Evolutionary conservation across 2,113 vertebrate genomes (phyloP).

Genomic region (Macheiramphus alcinus): DNA sequence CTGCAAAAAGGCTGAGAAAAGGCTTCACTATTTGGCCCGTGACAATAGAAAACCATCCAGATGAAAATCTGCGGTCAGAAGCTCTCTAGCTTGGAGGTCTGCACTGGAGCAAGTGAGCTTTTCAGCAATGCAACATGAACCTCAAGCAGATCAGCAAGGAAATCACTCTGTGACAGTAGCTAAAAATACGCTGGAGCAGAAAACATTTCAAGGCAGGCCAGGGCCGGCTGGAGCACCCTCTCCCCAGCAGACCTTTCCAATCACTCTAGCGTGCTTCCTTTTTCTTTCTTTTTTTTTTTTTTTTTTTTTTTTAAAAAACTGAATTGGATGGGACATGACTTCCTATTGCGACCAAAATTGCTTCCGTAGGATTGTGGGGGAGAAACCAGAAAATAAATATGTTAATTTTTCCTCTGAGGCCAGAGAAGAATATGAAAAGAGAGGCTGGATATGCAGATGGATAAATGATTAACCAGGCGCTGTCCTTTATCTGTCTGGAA

Average conservation of each 20-base stretch:
- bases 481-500: conserved; percentile 56
- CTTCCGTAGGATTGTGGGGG: conserved; percentile 3
- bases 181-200: neutral
- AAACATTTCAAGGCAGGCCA: neutral
- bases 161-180: neutral
- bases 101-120: neutral
- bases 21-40: neutral
- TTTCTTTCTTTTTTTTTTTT: neutral
- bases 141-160: neutral
- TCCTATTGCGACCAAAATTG: conserved; percentile 12
- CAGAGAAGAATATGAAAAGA: neutral
- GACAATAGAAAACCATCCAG: neutral
- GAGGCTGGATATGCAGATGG: conserved; percentile 32
- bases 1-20: neutral
- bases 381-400: conserved; percentile 34
- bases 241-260: neutral
- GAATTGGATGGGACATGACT: neutral
- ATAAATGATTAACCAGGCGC: conserved; percentile 51
- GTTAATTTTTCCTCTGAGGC: conserved; percentile 51
- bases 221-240: neutral
- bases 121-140: neutral
- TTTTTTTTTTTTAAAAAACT: neutral
- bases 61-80: neutral
- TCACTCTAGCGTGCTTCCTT: neutral
- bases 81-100: neutral